A percentile compares a stretch with the other conserved stretches of the same genome.
These are phyloP conservation scores for Tringa solitaria DNA, from an alignment of 2,113 vertebrate genomes.

Conservation along the genomic window DNA sequence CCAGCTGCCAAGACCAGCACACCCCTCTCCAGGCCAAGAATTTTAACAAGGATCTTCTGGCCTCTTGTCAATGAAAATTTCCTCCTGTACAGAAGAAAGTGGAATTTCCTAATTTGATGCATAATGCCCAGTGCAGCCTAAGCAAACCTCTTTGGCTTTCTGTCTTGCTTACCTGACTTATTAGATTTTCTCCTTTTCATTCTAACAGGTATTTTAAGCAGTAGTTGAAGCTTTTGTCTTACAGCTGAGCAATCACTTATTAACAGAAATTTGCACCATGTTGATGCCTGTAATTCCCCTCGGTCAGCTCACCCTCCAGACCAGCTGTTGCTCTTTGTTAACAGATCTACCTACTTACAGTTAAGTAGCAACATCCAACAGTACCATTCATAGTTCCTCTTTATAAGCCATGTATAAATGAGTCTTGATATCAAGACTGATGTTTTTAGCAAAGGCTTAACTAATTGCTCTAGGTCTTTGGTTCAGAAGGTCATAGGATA, in stretches of 20 bases:
- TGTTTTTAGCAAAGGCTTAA: not conserved
- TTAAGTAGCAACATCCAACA: not conserved
- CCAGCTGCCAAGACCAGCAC: conserved; percentile 46
- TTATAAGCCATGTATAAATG: not conserved
- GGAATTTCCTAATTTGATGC: conserved; percentile 18
- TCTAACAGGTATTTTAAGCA: not conserved
- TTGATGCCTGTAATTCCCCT: not conserved
- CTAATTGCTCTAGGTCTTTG: not conserved
- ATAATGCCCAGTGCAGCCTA: not conserved
- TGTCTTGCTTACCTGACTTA: not conserved
- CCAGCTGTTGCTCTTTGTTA: not conserved
- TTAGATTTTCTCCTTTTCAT: not conserved
- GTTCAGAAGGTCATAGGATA: not conserved
- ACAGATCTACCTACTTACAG: not conserved
- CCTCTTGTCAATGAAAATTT: conserved; percentile 42
- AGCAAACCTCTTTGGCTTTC: not conserved
- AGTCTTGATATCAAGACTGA: not conserved
- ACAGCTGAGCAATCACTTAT: not conserved
- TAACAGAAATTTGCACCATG: not conserved
- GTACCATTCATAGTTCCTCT: not conserved
- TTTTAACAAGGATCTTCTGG: conserved; percentile 52
- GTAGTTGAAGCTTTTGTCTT: not conserved
- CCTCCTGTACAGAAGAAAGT: not conserved
- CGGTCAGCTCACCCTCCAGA: not conserved
- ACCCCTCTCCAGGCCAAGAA: not conserved